A percentile compares a stretch with the other conserved stretches of the same genome.
phyloP scores from a whole-genome alignment of 2,888 invertebrate genomes.

The Notocelia uddmanniana region DNA sequence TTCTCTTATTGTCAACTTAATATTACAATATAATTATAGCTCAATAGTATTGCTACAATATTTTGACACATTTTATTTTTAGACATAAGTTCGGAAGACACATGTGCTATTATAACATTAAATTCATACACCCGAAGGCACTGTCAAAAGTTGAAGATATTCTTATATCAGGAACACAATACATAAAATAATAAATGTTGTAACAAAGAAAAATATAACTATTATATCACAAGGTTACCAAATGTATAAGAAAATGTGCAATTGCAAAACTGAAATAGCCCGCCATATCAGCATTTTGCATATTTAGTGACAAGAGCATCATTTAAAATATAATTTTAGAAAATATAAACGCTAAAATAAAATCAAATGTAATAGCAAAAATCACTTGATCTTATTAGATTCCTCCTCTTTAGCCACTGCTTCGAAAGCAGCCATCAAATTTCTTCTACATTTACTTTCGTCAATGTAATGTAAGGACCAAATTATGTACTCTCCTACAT shows the following conservation, averaged over 20 bases:
- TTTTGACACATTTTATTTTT: constrained; percentile 8
- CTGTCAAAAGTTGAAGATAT: constrained; percentile 50
- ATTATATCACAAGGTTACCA: constrained; percentile 48
- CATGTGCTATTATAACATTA: constrained; percentile 30
- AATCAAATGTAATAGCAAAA: constrained; percentile 24
- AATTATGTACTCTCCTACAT: constrained; percentile 85
- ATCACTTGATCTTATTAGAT: constrained; percentile 53
- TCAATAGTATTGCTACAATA: constrained; percentile 15
- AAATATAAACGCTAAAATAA: constrained; percentile 39
- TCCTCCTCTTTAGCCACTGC: constrained; percentile 68
- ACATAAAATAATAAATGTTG: constrained; percentile 51
- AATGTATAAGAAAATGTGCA: constrained; percentile 35
- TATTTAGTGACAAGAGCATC: constrained; percentile 22
- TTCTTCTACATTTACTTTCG: constrained; percentile 86
- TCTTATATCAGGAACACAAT: constrained; percentile 40
- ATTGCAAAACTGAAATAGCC: constrained; percentile 39
- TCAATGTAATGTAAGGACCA: constrained; percentile 87
- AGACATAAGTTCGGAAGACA: constrained; percentile 14
- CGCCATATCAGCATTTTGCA: constrained; percentile 33
- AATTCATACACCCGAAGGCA: constrained; percentile 49
- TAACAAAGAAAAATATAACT: constrained; percentile 48
- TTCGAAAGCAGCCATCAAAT: constrained; percentile 83
- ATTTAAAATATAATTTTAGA: constrained; percentile 33
- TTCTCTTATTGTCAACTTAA: constrained; percentile 33
- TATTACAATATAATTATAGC: constrained; percentile 19